Percentiles rank a stretch among this genome's conserved stretches.
Conservation (phyloP, 1,140 invertebrate genomes). For the Trichoplusia ni region DNA sequence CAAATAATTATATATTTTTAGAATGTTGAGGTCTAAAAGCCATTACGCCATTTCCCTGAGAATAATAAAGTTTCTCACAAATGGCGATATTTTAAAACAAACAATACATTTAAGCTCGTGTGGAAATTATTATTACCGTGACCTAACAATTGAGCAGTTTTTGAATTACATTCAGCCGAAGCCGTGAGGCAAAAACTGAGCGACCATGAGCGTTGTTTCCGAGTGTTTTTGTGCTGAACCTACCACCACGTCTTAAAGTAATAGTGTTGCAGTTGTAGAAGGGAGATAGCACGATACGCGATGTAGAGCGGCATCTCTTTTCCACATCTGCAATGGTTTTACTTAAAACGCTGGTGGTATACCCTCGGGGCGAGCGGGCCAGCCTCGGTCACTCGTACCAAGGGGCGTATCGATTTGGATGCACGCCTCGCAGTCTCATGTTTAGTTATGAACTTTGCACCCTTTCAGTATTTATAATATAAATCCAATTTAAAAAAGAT, state of each 20-base stretch:
- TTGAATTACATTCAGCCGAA: slow-evolving; percentile 30
- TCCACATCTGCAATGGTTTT: no score
- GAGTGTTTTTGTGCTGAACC: slow-evolving; percentile 43
- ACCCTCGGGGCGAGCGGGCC: slow-evolving; percentile 28
- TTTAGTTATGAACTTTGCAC: slow-evolving; percentile 29
- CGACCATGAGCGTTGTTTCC: slow-evolving; percentile 50
- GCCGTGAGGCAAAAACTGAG: slow-evolving; percentile 42
- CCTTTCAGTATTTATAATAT: not conserved
- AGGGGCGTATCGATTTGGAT: slow-evolving; percentile 41
- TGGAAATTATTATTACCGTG: slow-evolving; percentile 32
- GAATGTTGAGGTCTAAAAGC: no score
- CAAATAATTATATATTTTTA: no score
- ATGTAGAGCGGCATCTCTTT: no score
- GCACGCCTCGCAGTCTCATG: slow-evolving; percentile 31
- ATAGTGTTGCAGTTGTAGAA: no score
- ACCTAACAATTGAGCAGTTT: slow-evolving; percentile 36
- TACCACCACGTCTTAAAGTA: no score
- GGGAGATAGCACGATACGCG: no score
- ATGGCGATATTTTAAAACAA: slow-evolving; percentile 5
- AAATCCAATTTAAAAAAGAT: not conserved
- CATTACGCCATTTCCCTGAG: no score
- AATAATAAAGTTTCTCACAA: slow-evolving; percentile 1
- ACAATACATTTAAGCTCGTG: slow-evolving; percentile 22
- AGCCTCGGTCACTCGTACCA: slow-evolving; percentile 9
- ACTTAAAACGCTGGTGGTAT: no score